These are phyloP conservation scores for Epsilonema sp. DNA, from an alignment of 2,888 invertebrate species.

Conservation along the genomic window DNA sequence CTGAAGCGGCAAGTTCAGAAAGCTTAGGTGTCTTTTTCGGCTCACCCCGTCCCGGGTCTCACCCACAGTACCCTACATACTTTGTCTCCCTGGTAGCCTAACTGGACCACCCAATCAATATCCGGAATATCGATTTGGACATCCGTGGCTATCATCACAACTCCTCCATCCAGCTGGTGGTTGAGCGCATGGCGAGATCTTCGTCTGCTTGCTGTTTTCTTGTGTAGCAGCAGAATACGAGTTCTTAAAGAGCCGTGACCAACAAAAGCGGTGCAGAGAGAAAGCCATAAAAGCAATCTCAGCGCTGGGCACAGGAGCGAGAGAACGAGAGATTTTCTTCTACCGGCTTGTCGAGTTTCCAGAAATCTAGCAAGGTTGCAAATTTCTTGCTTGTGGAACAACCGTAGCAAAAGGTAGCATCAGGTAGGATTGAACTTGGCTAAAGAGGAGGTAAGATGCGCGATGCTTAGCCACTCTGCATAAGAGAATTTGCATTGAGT, in stretches of 20 bases:
- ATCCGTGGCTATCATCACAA: slow-evolving; percentile 75
- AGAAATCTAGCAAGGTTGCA: slow-evolving; percentile 56
- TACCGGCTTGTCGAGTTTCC: no score
- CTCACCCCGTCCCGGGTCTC: no score
- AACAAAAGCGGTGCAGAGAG: slow-evolving; percentile 26
- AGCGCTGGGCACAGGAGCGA: slow-evolving; percentile 80
- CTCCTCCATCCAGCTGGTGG: slow-evolving; percentile 25
- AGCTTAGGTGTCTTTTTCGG: no score
- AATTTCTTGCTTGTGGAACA: slow-evolving; percentile 59
- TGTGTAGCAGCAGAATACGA: slow-evolving; percentile 58
- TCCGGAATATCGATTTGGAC: slow-evolving; percentile 85
- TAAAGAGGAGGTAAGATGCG: no score
- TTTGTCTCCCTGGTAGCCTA: slow-evolving; percentile 76
- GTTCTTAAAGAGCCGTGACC: slow-evolving; percentile 11
- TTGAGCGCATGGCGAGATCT: slow-evolving; percentile 58
- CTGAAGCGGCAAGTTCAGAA: no score
- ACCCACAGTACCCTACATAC: slow-evolving; percentile 10
- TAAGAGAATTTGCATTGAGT: no score
- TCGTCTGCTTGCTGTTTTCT: slow-evolving; percentile 74
- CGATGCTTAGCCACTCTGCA: no score
- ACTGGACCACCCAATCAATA: slow-evolving; percentile 94
- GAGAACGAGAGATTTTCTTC: slow-evolving; percentile 46
- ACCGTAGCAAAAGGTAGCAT: slow-evolving; percentile 15
- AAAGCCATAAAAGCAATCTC: slow-evolving; percentile 66
- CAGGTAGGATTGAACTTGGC: no score